Conservation (phyloP, 2,888 invertebrate species). For the Rhaphigaster nebulosa region DNA sequence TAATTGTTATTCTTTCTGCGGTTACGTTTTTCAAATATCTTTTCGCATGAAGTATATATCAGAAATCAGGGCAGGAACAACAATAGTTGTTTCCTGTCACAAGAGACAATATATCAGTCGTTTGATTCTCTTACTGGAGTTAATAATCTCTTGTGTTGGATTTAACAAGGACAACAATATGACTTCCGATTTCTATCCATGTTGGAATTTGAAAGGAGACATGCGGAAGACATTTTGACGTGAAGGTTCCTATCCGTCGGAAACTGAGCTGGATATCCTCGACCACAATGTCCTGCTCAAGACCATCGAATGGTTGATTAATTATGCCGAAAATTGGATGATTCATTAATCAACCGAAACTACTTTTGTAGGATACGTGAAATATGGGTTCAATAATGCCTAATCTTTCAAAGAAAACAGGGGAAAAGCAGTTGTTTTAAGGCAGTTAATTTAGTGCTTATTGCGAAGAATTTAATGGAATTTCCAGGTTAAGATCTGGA, state of each 20-base stretch:
- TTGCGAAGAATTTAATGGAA: neutral
- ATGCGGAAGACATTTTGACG: conserved; percentile 6
- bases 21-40: too few relatives aligned
- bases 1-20: too few relatives aligned
- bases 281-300: neutral
- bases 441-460: too few relatives aligned
- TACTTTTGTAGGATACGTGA: neutral
- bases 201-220: neutral
- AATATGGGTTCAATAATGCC: neutral
- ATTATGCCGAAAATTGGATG: neutral
- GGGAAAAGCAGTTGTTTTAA: neutral
- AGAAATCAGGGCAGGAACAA: too few relatives aligned
- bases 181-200: neutral
- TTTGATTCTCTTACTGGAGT: neutral
- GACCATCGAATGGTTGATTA: neutral
- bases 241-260: neutral
- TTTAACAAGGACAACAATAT: neutral
- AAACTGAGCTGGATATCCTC: conserved; percentile 40
- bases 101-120: too few relatives aligned
- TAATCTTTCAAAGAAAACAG: neutral
- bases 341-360: neutral
- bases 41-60: too few relatives aligned
- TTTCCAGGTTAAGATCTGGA: neutral
- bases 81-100: too few relatives aligned
- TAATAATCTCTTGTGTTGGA: neutral